Percentiles rank a stretch among this genome's conserved stretches.
phyloP scores from a whole-genome alignment of 2,888 invertebrate species.

The Tachina grossa region DNA sequence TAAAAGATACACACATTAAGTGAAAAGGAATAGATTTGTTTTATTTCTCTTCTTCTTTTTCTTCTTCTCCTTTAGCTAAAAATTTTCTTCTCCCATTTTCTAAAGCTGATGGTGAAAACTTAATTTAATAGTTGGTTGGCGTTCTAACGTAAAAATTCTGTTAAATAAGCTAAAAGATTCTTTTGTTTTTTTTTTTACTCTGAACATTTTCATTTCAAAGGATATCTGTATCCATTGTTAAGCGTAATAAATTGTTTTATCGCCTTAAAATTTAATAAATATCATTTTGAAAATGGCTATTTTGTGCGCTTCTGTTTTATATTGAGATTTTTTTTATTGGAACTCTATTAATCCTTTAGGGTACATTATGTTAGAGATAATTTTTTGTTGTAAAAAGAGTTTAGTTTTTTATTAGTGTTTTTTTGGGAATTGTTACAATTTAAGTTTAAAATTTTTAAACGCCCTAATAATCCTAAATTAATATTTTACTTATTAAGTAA shows the following conservation, averaged over 20 bases:
- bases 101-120: constrained; percentile 37
- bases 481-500: too few species aligned
- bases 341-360: background rate
- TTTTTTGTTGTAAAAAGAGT: too few species aligned
- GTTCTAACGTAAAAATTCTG: background rate
- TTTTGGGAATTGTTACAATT: too few species aligned
- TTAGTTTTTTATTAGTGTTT: too few species aligned
- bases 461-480: too few species aligned
- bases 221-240: constrained; percentile 46
- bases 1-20: constrained; percentile 1
- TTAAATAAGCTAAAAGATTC: constrained; percentile 8
- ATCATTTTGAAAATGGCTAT: constrained; percentile 1
- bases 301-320: background rate
- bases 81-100: constrained; percentile 7
- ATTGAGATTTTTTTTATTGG: background rate
- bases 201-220: constrained; percentile 14
- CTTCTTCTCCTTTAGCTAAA: background rate
- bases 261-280: constrained; percentile 56
- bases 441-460: too few species aligned
- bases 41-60: background rate
- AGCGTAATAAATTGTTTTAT: constrained; percentile 55
- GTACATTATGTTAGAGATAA: too few species aligned
- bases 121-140: constrained; percentile 44
- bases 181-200: constrained; percentile 11
- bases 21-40: constrained; percentile 22